Conservation (phyloP, 2,888 invertebrate genomes). For the Gisinianus flammeolus region DNA sequence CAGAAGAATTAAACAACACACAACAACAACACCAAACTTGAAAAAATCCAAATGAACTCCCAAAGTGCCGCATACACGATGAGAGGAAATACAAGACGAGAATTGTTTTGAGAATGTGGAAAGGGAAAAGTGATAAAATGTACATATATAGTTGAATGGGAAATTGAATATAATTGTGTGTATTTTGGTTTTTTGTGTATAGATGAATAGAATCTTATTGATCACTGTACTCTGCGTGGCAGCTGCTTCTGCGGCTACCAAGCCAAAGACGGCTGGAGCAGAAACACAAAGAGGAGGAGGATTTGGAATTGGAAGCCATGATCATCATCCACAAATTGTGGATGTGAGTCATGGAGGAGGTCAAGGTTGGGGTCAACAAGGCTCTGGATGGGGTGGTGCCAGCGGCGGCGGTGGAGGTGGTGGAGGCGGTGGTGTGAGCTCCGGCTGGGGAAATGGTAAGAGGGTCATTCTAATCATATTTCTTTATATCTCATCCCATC, state of each 20-base stretch:
- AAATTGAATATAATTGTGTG: too few relatives aligned
- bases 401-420: conserved; percentile 37
- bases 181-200: too few relatives aligned
- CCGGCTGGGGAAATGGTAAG: conserved; percentile 45
- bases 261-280: conserved; percentile 52
- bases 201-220: conserved; percentile 59
- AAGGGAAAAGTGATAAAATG: not conserved
- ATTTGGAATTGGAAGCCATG: conserved; percentile 59
- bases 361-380: conserved; percentile 42
- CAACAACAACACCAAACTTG: too few relatives aligned
- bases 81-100: not conserved
- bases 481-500: conserved; percentile 14
- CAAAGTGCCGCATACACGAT: not conserved
- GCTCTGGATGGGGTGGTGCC: conserved; percentile 42
- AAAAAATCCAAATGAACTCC: not conserved
- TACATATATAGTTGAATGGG: too few relatives aligned
- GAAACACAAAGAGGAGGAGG: conserved; percentile 53
- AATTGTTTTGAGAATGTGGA: not conserved
- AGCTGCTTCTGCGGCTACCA: conserved; percentile 58
- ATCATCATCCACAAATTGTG: conserved; percentile 58
- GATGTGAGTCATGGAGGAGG: conserved; percentile 54
- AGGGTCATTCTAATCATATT: not conserved
- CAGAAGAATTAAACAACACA: not conserved
- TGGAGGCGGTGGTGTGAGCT: conserved; percentile 36
- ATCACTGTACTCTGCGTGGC: conserved; percentile 58